Evolutionary conservation across 2,888 invertebrate genomes (phyloP).

Genomic region (Hylaea fasciaria): DNA sequence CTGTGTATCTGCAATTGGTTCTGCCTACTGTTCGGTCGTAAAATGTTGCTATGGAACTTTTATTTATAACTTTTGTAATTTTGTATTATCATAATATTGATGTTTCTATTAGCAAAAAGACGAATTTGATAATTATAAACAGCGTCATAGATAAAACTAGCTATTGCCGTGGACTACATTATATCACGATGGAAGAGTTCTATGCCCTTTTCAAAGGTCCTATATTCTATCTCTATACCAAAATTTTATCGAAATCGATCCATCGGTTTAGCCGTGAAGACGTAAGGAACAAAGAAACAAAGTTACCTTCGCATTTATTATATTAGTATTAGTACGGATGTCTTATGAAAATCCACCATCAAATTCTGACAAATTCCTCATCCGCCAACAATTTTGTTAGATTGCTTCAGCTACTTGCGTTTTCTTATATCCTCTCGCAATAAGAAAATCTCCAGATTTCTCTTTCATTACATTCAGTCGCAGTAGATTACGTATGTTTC

Average conservation of each 20-base stretch:
- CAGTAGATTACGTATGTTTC: conserved; percentile 61
- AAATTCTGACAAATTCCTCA: not conserved
- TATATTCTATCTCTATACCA: no score
- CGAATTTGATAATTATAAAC: no score
- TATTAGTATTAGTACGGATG: no score
- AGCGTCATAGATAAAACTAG: no score
- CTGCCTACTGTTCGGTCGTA: conserved; percentile 12
- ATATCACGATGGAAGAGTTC: no score
- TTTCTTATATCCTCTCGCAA: conserved; percentile 15
- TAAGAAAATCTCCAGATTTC: conserved; percentile 31
- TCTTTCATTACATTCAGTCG: conserved; percentile 31
- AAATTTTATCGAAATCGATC: no score
- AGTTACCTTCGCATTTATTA: no score
- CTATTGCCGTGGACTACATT: no score
- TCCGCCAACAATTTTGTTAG: conserved; percentile 7
- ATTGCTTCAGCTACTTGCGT: conserved; percentile 12
- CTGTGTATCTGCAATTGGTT: conserved; percentile 27
- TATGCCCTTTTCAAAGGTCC: no score
- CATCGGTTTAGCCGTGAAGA: no score
- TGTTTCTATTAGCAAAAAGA: not conserved
- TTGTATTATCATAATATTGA: not conserved
- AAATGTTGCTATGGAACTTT: not conserved
- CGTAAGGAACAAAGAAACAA: no score
- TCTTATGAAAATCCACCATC: not conserved
- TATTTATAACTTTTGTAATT: not conserved